phyloP scores from a whole-genome alignment of 2,888 invertebrate species.

The Dysmachus trigonus region DNA sequence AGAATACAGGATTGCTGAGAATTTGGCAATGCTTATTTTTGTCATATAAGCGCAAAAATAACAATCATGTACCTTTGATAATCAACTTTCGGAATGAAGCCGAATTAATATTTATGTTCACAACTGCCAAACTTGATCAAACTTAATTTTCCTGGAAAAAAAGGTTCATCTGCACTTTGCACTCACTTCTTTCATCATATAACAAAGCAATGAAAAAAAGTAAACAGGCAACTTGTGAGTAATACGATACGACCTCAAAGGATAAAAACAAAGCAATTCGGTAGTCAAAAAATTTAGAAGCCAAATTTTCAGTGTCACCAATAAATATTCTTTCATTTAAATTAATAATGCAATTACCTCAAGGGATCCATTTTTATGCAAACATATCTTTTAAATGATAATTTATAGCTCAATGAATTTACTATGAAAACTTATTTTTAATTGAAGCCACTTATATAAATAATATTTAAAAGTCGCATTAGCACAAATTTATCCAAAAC shows the following conservation, averaged over 20 bases:
- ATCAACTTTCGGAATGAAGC: background rate
- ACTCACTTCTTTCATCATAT: background rate
- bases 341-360: background rate
- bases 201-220: background rate
- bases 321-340: background rate
- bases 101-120: background rate
- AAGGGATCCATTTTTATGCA: background rate
- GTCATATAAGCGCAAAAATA: background rate
- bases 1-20: background rate
- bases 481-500: background rate
- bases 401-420: background rate
- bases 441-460: background rate
- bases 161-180: background rate
- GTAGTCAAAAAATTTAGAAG: background rate
- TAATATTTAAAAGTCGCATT: background rate
- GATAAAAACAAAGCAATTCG: background rate
- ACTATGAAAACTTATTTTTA: background rate
- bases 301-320: background rate
- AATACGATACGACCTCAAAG: background rate
- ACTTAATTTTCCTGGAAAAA: background rate
- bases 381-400: background rate
- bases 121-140: background rate
- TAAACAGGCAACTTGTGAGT: background rate
- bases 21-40: background rate
- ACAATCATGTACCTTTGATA: background rate